Base-by-base conservation (phyloP, 1,140 invertebrate genomes). In the Ceratina calcarata region DNA sequence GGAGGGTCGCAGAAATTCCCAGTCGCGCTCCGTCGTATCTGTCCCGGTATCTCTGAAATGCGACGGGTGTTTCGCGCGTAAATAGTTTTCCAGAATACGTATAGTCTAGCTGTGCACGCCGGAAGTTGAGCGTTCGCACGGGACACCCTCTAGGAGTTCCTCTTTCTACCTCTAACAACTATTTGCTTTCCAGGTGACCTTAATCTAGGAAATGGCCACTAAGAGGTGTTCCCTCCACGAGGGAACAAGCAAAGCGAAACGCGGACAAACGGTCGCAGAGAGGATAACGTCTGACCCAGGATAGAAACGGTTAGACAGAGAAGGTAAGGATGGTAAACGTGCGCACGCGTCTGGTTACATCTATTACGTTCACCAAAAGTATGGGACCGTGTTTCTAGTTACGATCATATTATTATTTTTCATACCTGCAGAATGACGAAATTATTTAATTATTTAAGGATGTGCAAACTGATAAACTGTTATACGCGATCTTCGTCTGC, bases 191-290 rank as follows among this genome's bases (percentile, higher is more conserved):
- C 78, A 78, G 85, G 82, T 86, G 86, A 84, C 86, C 86, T 87
- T 87, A 87, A 87, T 87, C 86, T 82, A 87, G 85, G 79, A 87
- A 86, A 86, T 87, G 82, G 85, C 75, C 85, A 78, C 85, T 84
- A 79, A 86, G 85, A 78, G 85, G 49, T 57, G 60, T 80, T 70
- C 85, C 64, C 83, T 68, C 27, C 18, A 57, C 65, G 78, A 71
- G 70, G 37, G 62, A 51, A 37, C 37, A 45, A 58, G 71, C 75
- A 73, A 72, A 61, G 70, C 45, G 70, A 78, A 37, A 81, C 58
- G n/a, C 55, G 51, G 55, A 69, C 60, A 80, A 61, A 78, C 51
- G 73, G 22, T 18, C 15, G 15, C n/a, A 22, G 49, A 62, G 20
- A n/a, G 53, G 24, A 71, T 55, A 71, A 22, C 57, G 37, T 15